These are phyloP conservation scores for Catocala nupta DNA, from an alignment of 2,888 invertebrate genomes.

Conservation along the genomic window DNA sequence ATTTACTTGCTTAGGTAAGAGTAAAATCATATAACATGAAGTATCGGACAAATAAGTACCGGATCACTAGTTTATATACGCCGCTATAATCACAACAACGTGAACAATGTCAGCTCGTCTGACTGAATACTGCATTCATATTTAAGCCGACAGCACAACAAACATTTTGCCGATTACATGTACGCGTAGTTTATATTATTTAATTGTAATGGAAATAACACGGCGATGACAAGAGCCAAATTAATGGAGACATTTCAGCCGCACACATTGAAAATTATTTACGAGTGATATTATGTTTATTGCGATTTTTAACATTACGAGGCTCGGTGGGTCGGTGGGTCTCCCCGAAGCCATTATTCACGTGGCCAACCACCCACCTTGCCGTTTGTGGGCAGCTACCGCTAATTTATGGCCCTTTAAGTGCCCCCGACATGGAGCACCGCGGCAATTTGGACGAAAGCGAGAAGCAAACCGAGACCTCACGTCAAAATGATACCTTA, in stretches of 20 bases:
- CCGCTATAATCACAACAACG: neutral
- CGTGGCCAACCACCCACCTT: slow-evolving; percentile 79
- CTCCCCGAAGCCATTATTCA: slow-evolving; percentile 79
- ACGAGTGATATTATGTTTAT: slow-evolving; percentile 44
- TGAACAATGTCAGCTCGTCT: neutral
- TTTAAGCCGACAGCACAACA: slow-evolving; percentile 24
- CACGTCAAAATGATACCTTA: slow-evolving; percentile 37
- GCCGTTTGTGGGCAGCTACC: slow-evolving; percentile 80
- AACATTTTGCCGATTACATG: slow-evolving; percentile 29
- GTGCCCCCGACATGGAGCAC: slow-evolving; percentile 73
- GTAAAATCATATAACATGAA: no score
- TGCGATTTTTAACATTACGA: slow-evolving; percentile 66
- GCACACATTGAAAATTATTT: slow-evolving; percentile 34
- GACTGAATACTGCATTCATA: slow-evolving; percentile 14
- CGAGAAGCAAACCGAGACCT: slow-evolving; percentile 61
- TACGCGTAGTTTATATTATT: slow-evolving; percentile 25
- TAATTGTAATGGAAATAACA: slow-evolving; percentile 37
- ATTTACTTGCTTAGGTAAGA: no score
- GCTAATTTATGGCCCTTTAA: slow-evolving; percentile 84
- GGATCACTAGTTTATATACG: neutral
- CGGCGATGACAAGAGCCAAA: slow-evolving; percentile 37
- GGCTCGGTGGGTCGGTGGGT: slow-evolving; percentile 64
- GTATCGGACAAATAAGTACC: no score
- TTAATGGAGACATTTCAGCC: slow-evolving; percentile 31
- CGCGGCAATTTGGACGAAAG: slow-evolving; percentile 72